Percentiles rank a stretch among this genome's conserved stretches.
phyloP scores from a whole-genome alignment of 2,888 invertebrate species.

The Pilophorus perplexus region DNA sequence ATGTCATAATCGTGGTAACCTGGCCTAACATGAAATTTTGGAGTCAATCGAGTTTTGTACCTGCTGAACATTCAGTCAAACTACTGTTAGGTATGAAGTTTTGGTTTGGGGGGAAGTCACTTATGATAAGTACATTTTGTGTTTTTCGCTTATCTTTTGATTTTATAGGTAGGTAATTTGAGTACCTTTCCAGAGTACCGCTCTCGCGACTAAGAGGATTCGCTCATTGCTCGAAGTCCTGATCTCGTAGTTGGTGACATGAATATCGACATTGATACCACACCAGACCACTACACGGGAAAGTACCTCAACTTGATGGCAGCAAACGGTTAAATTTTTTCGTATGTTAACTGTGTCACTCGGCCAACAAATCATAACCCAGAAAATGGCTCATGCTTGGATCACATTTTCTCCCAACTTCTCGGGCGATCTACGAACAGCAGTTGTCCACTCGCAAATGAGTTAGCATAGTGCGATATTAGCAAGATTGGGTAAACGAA shows the following conservation, averaged over 20 bases:
- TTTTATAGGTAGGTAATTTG: too few relatives aligned
- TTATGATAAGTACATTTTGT: too few relatives aligned
- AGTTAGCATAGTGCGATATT: constrained; percentile 6
- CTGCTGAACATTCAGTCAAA: too few relatives aligned
- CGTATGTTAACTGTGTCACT: too few relatives aligned
- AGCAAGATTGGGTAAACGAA: background rate
- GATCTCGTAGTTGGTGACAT: constrained; percentile 10
- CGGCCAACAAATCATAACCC: background rate
- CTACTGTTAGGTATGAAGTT: too few relatives aligned
- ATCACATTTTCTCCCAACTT: constrained; percentile 26
- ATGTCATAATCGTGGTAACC: too few relatives aligned
- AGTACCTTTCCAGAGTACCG: too few relatives aligned
- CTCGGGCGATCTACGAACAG: background rate
- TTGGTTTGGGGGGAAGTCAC: too few relatives aligned
- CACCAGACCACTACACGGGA: background rate
- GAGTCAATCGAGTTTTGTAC: too few relatives aligned
- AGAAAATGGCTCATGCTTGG: constrained; percentile 10
- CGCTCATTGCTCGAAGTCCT: background rate
- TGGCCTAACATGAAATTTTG: too few relatives aligned
- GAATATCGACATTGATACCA: constrained; percentile 10
- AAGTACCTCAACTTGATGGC: constrained; percentile 14
- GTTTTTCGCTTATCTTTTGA: too few relatives aligned
- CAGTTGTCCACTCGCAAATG: constrained; percentile 6
- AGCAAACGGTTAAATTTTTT: background rate
- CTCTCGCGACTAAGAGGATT: background rate